A percentile compares a stretch with the other conserved stretches of the same genome.
These are phyloP conservation scores for Scaptodrosophila latifasciaeformis DNA, from an alignment of 2,888 invertebrate species.

Conservation along the genomic window DNA sequence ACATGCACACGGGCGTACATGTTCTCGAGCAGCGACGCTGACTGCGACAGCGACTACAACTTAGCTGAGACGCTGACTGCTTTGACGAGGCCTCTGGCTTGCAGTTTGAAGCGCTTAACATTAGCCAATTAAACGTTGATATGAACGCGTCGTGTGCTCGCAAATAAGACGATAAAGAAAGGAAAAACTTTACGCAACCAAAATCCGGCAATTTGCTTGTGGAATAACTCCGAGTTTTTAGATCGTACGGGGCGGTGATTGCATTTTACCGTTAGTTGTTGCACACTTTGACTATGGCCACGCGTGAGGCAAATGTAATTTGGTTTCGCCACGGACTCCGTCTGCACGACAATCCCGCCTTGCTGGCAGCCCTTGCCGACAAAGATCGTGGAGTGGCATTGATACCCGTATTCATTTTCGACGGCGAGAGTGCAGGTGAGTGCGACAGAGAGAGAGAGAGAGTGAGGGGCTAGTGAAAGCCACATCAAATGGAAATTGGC, in stretches of 20 bases:
- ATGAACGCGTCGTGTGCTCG: slow-evolving; percentile 36
- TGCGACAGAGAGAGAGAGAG: slow-evolving; percentile 8
- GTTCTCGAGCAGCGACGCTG: too few relatives aligned
- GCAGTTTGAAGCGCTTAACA: slow-evolving; percentile 17
- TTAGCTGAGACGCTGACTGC: too few relatives aligned
- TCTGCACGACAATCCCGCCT: slow-evolving; percentile 82
- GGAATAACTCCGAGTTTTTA: too few relatives aligned
- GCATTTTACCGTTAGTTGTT: too few relatives aligned
- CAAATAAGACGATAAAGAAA: slow-evolving; percentile 16
- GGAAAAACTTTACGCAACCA: too few relatives aligned
- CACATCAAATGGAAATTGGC: too few relatives aligned
- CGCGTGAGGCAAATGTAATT: slow-evolving; percentile 76
- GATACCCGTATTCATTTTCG: slow-evolving; percentile 83
- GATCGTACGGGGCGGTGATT: too few relatives aligned
- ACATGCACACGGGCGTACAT: slow-evolving; percentile 3
- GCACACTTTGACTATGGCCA: slow-evolving; percentile 20
- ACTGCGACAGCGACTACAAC: not conserved
- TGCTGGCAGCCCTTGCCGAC: slow-evolving; percentile 77
- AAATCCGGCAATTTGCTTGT: too few relatives aligned
- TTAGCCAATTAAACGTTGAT: slow-evolving; percentile 42
- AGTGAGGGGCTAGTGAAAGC: too few relatives aligned
- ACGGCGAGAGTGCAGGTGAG: slow-evolving; percentile 84
- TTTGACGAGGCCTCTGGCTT: not conserved
- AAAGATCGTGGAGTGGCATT: slow-evolving; percentile 72
- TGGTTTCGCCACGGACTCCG: slow-evolving; percentile 85